These are phyloP conservation scores for Drosophila neonasuta DNA, from an alignment of 2,888 invertebrate genomes.

Conservation along the genomic window DNA sequence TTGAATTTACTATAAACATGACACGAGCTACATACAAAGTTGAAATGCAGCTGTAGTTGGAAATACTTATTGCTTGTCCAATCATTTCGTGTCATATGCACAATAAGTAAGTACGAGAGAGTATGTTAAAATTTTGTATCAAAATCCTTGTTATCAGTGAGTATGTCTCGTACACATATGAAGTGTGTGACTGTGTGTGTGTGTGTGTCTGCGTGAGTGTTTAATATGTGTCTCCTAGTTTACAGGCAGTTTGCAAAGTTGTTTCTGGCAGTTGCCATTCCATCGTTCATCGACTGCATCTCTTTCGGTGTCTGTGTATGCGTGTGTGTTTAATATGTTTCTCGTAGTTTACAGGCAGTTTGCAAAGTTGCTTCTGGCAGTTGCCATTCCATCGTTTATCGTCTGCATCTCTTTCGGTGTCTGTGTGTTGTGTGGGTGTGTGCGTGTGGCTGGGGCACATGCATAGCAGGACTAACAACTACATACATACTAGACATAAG, in stretches of 20 bases:
- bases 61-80: slow-evolving; percentile 17
- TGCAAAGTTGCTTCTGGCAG: slow-evolving; percentile 38
- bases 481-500: slow-evolving; percentile 49
- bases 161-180: slow-evolving; percentile 30
- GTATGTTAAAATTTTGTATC: slow-evolving; percentile 66
- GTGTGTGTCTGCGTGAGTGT: slow-evolving; percentile 20
- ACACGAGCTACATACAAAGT: slow-evolving; percentile 61
- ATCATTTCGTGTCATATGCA: slow-evolving; percentile 25
- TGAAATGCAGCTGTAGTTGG: slow-evolving; percentile 55
- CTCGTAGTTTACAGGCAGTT: slow-evolving; percentile 51
- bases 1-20: slow-evolving; percentile 44
- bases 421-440: slow-evolving; percentile 19
- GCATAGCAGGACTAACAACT: slow-evolving; percentile 63
- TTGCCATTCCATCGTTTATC: slow-evolving; percentile 1
- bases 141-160: slow-evolving; percentile 49
- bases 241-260: slow-evolving; percentile 50
- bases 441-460: slow-evolving; percentile 38
- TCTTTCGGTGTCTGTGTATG: slow-evolving; percentile 17
- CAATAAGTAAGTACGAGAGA: slow-evolving; percentile 31
- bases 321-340: slow-evolving; percentile 17
- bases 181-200: slow-evolving; percentile 12
- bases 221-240: slow-evolving; percentile 31
- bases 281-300: slow-evolving; percentile 3
- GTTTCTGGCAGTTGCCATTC: slow-evolving; percentile 33
- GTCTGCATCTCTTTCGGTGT: slow-evolving; percentile 14